Evolutionary conservation across 2,113 vertebrate genomes (phyloP).

Genomic region (Gopherus flavomarginatus): DNA sequence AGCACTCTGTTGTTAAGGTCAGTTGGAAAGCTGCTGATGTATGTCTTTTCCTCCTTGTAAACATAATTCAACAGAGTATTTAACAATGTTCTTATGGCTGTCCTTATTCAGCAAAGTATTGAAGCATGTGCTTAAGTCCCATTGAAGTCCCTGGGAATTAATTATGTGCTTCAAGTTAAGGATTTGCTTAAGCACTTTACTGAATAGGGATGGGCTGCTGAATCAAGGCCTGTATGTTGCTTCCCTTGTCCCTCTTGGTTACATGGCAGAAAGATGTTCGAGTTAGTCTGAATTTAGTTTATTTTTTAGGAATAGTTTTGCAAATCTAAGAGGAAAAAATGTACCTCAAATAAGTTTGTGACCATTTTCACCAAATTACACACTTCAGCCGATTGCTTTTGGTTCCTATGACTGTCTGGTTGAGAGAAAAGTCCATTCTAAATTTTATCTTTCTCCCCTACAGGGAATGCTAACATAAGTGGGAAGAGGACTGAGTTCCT

Average conservation of each 20-base stretch:
- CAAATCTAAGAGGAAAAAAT: rapidly evolving
- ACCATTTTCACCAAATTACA: not conserved
- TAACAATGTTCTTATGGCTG: not conserved
- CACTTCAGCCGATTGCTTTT: not conserved
- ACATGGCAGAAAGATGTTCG: not conserved
- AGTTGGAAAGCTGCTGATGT: not conserved
- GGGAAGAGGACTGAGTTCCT: not conserved
- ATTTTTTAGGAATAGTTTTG: not conserved
- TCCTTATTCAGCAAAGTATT: not conserved
- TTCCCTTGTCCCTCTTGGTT: not conserved
- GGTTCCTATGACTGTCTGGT: not conserved
- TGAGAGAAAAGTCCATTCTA: not conserved
- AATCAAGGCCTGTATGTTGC: not conserved
- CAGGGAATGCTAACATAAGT: not conserved
- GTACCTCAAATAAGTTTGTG: not conserved
- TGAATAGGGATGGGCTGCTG: not conserved
- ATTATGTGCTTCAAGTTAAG: not conserved
- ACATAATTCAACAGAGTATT: not conserved
- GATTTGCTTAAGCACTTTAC: not conserved
- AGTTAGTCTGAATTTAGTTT: not conserved
- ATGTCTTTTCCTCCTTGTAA: not conserved
- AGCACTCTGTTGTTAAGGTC: not conserved
- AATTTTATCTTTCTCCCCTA: not conserved
- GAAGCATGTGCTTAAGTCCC: not conserved
- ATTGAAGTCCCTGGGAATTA: not conserved